Percentiles rank a stretch among this genome's conserved stretches.
phyloP scores from a whole-genome alignment of 1,140 invertebrate species.

The Tetramorium simillimum region DNA sequence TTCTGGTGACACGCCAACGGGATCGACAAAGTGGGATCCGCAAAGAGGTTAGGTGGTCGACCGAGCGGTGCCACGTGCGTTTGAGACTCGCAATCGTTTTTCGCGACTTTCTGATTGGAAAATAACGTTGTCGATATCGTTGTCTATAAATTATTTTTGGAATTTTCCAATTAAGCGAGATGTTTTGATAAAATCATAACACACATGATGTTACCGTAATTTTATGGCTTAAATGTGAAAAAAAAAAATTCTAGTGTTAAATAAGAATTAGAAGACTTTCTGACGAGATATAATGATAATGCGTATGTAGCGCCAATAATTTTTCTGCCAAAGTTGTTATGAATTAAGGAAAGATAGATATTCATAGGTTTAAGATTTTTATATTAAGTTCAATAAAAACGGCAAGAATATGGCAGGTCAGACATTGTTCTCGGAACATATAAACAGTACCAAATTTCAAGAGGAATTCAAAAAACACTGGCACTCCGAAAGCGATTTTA shows the following conservation, averaged over 20 bases:
- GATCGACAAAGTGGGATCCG: background rate
- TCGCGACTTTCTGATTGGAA: background rate
- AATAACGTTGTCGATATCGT: background rate
- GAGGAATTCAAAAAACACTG: constrained; percentile 80
- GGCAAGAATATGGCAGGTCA: constrained; percentile 50
- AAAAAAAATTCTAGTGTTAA: background rate
- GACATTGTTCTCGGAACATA: constrained; percentile 72
- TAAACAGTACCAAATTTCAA: constrained; percentile 71
- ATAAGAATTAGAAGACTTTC: background rate
- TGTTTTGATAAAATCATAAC: background rate
- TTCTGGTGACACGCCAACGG: background rate
- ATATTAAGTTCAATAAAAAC: background rate
- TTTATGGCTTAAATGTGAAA: background rate
- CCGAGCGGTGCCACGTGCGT: background rate
- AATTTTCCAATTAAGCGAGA: background rate
- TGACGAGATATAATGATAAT: background rate
- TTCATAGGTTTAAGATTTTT: background rate
- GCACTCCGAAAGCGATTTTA: constrained; percentile 72
- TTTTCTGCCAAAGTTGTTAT: background rate
- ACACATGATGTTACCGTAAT: background rate
- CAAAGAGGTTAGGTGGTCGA: background rate
- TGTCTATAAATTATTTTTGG: background rate
- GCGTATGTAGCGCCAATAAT: too few relatives aligned
- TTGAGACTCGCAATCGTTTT: background rate
- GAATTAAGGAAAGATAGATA: background rate